Evolutionary conservation across 2,113 vertebrate genomes (phyloP), one percentile per base, ranked within the genome.

Genomic region (Alces alces): DNA sequence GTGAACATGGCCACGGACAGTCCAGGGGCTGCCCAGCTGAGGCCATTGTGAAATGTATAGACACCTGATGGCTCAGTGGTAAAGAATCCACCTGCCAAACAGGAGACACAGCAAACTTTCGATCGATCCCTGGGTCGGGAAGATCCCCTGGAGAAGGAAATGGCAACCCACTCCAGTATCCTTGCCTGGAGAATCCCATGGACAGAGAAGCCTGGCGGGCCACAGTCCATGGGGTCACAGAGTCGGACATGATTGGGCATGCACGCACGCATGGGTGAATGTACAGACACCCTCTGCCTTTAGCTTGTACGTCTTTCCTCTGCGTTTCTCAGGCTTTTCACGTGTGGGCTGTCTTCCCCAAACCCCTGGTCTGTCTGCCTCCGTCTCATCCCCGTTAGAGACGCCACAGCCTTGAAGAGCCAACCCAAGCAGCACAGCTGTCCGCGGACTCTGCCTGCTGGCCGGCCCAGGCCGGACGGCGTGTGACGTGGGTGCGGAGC

Each of bases 1-100:
- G 0, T 1, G 6, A 27, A 61, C 1, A 2, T 17, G 27, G 36
- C 17, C 27, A 23, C 7, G 0, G 30, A 33, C 6, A 23, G 17
- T 30, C 50, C 9, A n/a, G 39, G 28, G 54, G 55, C 55, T 2
- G 7, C 50, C 12, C 5, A 47, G 39, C 30, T 13, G 33, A 70
- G 28, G 25, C 9, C 21, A 1, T 28, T 19, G 27, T 21, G 66
- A 84, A 9, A 70, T 0, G 19, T 12, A 70, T 36, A 70, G 19
- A 70, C n/a, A 70, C n/a, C 23, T 70, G 66, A 70, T 23, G 66
- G n/a, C n/a, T 70, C n/a, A 23, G n/a, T 70, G 66, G 66, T 39
- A 39, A 70, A 70, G 19, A 70, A 39, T 6, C 66, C 0, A 1
- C 66, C n/a, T 23, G 66, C 10, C 23, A 36, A 70, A 36, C 66